A percentile compares a stretch with the other conserved stretches of the same genome.
Evolutionary conservation across 2,888 invertebrate genomes (phyloP).

Genomic region (Andrena praecox): DNA sequence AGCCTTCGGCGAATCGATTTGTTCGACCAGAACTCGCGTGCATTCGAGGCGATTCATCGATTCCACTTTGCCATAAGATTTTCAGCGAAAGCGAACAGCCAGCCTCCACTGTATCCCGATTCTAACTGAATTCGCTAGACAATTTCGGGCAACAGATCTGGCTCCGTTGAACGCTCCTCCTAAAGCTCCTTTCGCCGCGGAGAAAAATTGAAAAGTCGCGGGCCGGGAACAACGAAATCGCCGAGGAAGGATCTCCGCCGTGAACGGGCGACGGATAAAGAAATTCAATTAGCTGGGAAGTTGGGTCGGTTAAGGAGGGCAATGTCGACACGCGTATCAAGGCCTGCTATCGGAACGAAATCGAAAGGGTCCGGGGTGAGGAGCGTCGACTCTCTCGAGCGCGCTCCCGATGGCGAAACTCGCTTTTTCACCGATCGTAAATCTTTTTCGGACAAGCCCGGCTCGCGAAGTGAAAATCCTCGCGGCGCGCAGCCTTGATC

Average conservation of each 20-base stretch:
- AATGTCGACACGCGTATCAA: constrained; percentile 60
- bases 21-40: not conserved
- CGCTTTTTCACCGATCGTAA: constrained; percentile 66
- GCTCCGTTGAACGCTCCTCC: too few species aligned
- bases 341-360: constrained; percentile 66
- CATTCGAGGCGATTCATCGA: not conserved
- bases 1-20: constrained; percentile 37
- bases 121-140: not conserved
- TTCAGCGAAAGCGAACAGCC: not conserved
- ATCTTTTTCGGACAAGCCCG: constrained; percentile 63
- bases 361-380: constrained; percentile 65
- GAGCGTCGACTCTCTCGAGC: constrained; percentile 49
- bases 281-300: constrained; percentile 57
- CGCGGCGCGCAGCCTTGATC: constrained; percentile 32
- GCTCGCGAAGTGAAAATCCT: constrained; percentile 59
- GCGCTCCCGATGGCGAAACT: constrained; percentile 65
- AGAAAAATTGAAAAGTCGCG: too few species aligned
- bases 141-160: too few species aligned
- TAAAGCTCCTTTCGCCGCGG: too few species aligned
- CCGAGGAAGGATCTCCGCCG: not conserved
- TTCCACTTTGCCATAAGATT: not conserved
- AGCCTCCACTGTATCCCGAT: not conserved
- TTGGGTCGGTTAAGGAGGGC: constrained; percentile 65
- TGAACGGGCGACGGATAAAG: constrained; percentile 41
- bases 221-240: constrained; percentile 2